Conservation (phyloP, 2,888 invertebrate genomes). For the Heteropelma amictum region DNA sequence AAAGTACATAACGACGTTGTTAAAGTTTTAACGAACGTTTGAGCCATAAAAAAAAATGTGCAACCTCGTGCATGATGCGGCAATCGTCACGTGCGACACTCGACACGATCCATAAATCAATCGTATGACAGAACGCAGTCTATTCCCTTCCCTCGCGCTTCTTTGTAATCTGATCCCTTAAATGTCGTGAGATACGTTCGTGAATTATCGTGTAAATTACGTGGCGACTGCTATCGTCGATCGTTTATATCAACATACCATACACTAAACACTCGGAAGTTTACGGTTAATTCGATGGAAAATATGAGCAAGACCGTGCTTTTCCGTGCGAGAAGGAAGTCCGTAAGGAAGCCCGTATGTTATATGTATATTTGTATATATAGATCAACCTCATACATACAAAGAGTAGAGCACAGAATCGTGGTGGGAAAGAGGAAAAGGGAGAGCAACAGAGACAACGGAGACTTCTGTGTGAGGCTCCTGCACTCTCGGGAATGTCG, state of each 20-base stretch:
- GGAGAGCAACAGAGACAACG: background rate
- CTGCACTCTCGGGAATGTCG: conserved; percentile 48
- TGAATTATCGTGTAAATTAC: background rate
- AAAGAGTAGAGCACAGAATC: background rate
- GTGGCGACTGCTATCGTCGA: conserved; percentile 31
- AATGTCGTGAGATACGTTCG: background rate
- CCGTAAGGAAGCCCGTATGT: background rate
- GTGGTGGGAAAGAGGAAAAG: background rate
- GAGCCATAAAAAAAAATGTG: background rate
- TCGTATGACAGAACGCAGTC: background rate
- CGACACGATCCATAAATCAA: background rate
- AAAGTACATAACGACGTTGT: background rate
- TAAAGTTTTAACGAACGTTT: too few species aligned
- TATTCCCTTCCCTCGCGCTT: background rate
- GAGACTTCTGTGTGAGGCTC: conserved; percentile 38
- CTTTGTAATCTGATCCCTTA: background rate
- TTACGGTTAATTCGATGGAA: conserved; percentile 49
- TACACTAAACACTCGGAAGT: conserved; percentile 13
- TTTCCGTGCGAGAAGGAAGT: conserved; percentile 13
- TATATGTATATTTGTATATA: background rate
- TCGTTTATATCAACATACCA: conserved; percentile 27
- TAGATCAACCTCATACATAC: background rate
- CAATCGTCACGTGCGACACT: background rate
- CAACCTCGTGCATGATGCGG: background rate
- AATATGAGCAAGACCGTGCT: conserved; percentile 46